Percentiles rank a stretch among this genome's conserved stretches.
These are phyloP conservation scores for Mesaphorura yosii DNA, from an alignment of 1,140 invertebrate species.

Conservation along the genomic window DNA sequence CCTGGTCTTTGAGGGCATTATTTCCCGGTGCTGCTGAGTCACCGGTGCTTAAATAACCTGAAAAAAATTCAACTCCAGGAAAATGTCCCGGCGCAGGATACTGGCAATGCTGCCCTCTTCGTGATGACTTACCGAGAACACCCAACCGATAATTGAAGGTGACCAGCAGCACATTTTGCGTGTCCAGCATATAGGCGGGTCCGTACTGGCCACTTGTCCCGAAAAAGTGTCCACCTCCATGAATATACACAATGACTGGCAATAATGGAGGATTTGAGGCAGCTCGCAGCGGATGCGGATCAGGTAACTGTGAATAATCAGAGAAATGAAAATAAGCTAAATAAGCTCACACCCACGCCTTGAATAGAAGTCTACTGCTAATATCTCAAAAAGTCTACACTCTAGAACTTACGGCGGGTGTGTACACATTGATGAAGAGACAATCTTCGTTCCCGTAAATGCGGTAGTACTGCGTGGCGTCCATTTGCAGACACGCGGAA, in stretches of 20 bases:
- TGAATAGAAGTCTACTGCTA: no score
- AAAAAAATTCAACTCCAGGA: no score
- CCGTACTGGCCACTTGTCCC: constrained; percentile 1
- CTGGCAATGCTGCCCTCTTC: neutral
- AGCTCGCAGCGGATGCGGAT: neutral
- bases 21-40: constrained; percentile 6
- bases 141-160: constrained; percentile 94
- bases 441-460: constrained; percentile 2
- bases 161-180: constrained; percentile 46
- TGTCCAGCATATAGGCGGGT: constrained; percentile 5
- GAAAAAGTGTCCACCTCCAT: constrained; percentile 1
- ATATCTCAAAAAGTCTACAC: no score
- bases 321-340: neutral
- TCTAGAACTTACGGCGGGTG: neutral
- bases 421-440: constrained; percentile 4
- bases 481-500: neutral
- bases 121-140: constrained; percentile 70
- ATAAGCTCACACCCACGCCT: neutral
- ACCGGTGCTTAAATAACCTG: constrained; percentile 13
- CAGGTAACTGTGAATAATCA: neutral
- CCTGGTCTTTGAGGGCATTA: constrained; percentile 11
- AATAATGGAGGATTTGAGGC: neutral
- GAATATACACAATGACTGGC: constrained; percentile 5
- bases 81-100: neutral
- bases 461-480: constrained; percentile 3